Evolutionary conservation across 1,140 invertebrate genomes (phyloP).

Genomic region (Temnothorax nylanderi): DNA sequence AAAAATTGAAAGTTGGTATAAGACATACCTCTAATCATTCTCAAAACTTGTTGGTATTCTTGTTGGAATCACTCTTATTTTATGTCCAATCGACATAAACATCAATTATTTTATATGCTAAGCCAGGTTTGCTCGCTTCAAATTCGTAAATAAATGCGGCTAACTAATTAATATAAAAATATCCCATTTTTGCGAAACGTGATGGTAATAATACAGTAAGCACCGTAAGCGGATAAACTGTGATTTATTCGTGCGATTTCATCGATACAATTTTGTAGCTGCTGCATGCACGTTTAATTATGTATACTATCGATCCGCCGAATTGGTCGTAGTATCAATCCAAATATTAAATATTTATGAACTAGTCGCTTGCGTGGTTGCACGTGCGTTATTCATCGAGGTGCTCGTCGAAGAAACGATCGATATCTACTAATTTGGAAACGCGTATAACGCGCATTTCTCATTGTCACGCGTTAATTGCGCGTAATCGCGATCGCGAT

Average conservation of each 20-base stretch:
- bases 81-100: not conserved
- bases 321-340: constrained; percentile 53
- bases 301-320: constrained; percentile 49
- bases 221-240: constrained; percentile 49
- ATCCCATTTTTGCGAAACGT: constrained; percentile 26
- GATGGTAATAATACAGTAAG: constrained; percentile 10
- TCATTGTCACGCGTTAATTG: constrained; percentile 60
- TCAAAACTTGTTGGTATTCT: not conserved
- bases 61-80: not conserved
- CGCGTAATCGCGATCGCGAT: constrained; percentile 49
- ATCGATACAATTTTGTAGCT: constrained; percentile 55
- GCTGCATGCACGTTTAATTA: constrained; percentile 43
- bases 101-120: not conserved
- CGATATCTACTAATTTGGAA: constrained; percentile 59
- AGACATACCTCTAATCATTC: not conserved
- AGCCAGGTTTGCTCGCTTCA: not conserved
- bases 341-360: constrained; percentile 62
- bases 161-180: constrained; percentile 48
- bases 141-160: constrained; percentile 41
- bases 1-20: not conserved
- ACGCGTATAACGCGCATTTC: constrained; percentile 30
- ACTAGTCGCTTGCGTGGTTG: constrained; percentile 33
- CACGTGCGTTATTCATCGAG: constrained; percentile 25
- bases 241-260: constrained; percentile 54
- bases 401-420: constrained; percentile 33